Evolutionary conservation across 2,113 vertebrate genomes (phyloP), one percentile per base, ranked within the genome.

Genomic region (Glaucidium brasilianum): DNA sequence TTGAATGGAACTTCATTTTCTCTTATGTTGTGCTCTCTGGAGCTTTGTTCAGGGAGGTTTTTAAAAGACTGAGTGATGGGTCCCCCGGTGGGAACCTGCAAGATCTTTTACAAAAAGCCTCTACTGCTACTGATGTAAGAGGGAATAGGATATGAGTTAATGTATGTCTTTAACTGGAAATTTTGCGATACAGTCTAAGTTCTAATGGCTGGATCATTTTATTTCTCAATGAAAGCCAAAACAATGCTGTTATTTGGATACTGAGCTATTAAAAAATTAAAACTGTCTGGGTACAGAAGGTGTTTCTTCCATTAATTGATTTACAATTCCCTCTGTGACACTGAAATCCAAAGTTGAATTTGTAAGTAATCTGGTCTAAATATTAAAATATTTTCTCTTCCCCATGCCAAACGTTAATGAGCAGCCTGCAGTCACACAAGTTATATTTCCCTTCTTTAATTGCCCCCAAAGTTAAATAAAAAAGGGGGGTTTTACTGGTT

Each of bases 311-410:
- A 68, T 88, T 93, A 95, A 94, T 81, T 68, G 16, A 86, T 26
- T 82, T 76, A 59, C 14, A 16, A 7, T 75, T 93, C 45, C 67
- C 85, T 66, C 74, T 69, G 30, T 85, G 90, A 76, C 90, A 92
- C 90, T 96, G 86, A 94, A 96, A 95, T 71, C 60, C 88, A 67
- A 96, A 97, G 77, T 66, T 73, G 96, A 93, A 95, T 39, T 67
- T 92, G 55, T 35, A 96, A 96, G 89, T 92, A 93, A 95, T 94
- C 91, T 80, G 85, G 84, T 96, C 59, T 93, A 96, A 94, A 83
- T 94, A 95, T 95, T 97, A 85, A 95, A 92, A 90, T 93, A 76
- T 93, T 34, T 30, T 82, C 71, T 86, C 60, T 94, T 89, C 89
- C 76, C 87, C 75, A 43, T 19, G 11, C 82, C 94, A 97, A 59